phyloP scores from a whole-genome alignment of 1,140 invertebrate genomes.

The Capitella teleta region DNA sequence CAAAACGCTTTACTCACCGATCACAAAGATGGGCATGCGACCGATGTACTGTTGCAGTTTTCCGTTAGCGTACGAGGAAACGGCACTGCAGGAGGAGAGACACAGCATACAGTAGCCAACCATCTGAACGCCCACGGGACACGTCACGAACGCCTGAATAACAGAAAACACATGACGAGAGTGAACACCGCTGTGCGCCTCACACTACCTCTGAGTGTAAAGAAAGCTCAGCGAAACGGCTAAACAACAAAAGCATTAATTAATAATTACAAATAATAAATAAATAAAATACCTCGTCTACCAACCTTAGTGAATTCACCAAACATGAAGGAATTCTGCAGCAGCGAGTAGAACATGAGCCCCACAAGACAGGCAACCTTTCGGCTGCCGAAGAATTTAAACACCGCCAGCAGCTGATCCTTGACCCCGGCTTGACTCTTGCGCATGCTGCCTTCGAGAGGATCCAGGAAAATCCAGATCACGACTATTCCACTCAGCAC shows the following conservation, averaged over 20 bases:
- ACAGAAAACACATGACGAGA: no score
- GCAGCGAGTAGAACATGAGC: constrained; percentile 19
- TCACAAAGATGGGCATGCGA: background rate
- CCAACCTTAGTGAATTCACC: constrained; percentile 20
- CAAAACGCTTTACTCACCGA: background rate
- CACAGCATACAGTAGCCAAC: constrained; percentile 30
- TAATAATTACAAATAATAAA: constrained; percentile 2
- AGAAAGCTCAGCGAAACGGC: no score
- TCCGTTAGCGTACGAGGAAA: constrained; percentile 6
- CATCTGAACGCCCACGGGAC: constrained; percentile 26
- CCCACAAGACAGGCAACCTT: constrained; percentile 18
- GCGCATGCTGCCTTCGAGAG: constrained; percentile 17
- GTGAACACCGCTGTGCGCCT: no score
- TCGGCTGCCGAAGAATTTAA: constrained; percentile 17
- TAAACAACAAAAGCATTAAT: no score
- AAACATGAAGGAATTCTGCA: constrained; percentile 18
- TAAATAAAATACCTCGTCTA: background rate
- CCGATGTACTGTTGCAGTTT: constrained; percentile 6
- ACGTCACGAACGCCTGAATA: constrained; percentile 32
- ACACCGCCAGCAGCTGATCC: constrained; percentile 18
- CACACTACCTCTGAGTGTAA: no score
- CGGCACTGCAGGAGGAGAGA: background rate
- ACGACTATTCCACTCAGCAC: constrained; percentile 19
- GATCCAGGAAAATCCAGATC: constrained; percentile 20
- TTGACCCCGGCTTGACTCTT: constrained; percentile 9